Conservation (phyloP, 2,888 invertebrate genomes). For the Synergus laeviventris region DNA sequence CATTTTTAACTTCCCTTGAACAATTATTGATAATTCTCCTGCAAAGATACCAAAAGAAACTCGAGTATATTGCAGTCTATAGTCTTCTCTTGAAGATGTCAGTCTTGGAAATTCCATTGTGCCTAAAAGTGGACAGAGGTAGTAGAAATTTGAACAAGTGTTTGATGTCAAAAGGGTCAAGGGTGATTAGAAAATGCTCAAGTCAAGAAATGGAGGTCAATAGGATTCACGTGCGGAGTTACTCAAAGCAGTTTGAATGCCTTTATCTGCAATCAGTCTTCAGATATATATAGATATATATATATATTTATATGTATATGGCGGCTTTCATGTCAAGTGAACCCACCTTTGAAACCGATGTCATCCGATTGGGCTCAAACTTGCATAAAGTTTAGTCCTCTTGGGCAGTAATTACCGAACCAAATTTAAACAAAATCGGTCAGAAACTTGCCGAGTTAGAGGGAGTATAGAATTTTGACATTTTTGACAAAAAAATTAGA, state of each 20-base stretch:
- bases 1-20: neutral
- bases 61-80: neutral
- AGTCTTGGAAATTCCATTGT: neutral
- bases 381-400: no score
- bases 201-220: conserved; percentile 55
- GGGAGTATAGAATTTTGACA: no score
- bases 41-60: neutral
- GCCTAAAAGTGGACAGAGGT: conserved; percentile 18
- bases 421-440: no score
- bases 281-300: no score
- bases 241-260: conserved; percentile 35
- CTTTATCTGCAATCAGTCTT: conserved; percentile 18
- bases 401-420: no score
- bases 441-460: no score
- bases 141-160: conserved; percentile 8
- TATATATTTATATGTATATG: no score
- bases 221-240: conserved; percentile 47
- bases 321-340: no score
- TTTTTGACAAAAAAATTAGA: no score
- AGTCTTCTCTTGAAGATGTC: neutral
- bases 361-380: no score
- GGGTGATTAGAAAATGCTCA: conserved; percentile 60
- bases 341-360: no score
- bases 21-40: neutral
- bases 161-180: conserved; percentile 56